A percentile compares a stretch with the other conserved stretches of the same genome.
Evolutionary conservation across 2,113 vertebrate species (phyloP).

Genomic region (Cinclus mexicanus): DNA sequence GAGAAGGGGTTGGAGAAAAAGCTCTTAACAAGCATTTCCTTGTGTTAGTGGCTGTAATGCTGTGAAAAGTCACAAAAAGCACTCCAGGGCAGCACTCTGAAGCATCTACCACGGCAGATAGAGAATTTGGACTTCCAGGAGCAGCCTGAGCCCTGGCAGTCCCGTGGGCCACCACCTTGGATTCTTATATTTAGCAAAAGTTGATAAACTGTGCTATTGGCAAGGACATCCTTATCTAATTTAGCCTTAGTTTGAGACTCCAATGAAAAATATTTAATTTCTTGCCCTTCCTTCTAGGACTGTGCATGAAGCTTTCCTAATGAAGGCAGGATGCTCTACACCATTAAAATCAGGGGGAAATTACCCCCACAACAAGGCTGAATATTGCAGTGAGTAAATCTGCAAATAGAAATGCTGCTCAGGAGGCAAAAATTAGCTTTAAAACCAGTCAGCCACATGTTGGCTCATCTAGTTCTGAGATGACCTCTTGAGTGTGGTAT

Average conservation of each 20-base stretch:
- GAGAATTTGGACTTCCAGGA: not conserved
- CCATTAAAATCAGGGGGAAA: not conserved
- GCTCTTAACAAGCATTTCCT: not conserved
- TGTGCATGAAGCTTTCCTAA: not conserved
- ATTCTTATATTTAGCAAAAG: not conserved
- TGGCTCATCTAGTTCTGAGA: not conserved
- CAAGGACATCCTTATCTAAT: not conserved
- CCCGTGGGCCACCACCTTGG: fast-evolving
- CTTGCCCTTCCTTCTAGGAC: not conserved
- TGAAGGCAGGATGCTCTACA: not conserved
- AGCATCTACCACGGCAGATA: fast-evolving
- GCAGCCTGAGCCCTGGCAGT: not conserved
- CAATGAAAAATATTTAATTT: not conserved
- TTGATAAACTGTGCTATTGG: not conserved
- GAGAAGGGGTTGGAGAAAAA: not conserved
- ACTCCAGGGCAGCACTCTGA: not conserved
- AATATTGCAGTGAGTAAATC: not conserved
- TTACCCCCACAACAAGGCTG: not conserved
- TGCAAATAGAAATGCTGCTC: not conserved
- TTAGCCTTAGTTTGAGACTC: not conserved
- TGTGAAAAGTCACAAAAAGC: not conserved
- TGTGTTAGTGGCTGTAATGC: fast-evolving
- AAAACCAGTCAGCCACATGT: not conserved
- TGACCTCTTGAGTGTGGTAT: not conserved
- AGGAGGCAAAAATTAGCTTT: not conserved